A percentile compares a stretch with the other conserved stretches of the same genome.
These are phyloP conservation scores for Tragopan temminckii DNA, from an alignment of 2,797 vertebrate species.

Conservation along the genomic window DNA sequence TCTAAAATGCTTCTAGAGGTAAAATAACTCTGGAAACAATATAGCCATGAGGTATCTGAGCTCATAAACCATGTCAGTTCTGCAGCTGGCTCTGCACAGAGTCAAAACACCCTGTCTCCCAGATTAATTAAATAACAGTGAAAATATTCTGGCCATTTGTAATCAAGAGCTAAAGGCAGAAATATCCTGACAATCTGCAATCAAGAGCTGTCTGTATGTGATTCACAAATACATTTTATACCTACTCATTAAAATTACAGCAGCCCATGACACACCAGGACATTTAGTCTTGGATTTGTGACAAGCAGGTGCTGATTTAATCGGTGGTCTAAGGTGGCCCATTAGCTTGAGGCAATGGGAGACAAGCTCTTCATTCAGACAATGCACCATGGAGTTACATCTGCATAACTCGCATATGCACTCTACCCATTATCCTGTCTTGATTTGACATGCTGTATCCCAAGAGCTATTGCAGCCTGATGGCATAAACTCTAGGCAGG, in stretches of 20 bases:
- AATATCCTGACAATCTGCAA: neutral
- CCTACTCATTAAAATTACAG: neutral
- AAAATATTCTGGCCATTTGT: neutral
- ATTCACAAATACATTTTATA: neutral
- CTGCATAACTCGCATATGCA: neutral
- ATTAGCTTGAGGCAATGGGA: neutral
- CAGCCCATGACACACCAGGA: neutral
- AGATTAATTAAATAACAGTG: constrained; percentile 1
- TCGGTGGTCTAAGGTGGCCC: neutral
- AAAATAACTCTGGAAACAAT: neutral
- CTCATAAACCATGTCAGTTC: neutral
- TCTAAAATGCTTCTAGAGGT: neutral
- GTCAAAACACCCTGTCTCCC: neutral
- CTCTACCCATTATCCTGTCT: neutral
- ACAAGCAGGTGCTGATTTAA: neutral
- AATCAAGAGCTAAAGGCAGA: neutral
- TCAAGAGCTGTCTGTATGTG: neutral
- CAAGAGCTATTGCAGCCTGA: neutral
- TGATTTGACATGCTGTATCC: neutral
- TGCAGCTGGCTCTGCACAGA: neutral
- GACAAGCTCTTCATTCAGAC: neutral
- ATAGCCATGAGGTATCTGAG: neutral
- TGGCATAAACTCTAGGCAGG: neutral
- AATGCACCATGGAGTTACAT: neutral
- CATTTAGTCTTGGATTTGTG: neutral